A percentile compares a stretch with the other conserved stretches of the same genome.
phyloP scores from a whole-genome alignment of 2,888 invertebrate genomes.

The Stenolophus ochropezus region DNA sequence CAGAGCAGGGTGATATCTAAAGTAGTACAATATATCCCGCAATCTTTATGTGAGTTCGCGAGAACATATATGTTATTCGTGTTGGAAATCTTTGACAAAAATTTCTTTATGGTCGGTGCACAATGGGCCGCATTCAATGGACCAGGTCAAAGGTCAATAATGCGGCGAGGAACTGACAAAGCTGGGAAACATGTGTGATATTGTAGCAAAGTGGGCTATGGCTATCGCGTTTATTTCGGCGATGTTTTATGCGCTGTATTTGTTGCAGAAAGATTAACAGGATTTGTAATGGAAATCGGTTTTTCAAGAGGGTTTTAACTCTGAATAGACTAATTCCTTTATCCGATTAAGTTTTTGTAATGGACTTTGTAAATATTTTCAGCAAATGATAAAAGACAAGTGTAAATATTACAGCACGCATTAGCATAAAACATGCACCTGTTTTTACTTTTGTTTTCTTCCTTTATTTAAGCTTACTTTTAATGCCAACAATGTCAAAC shows the following conservation, averaged over 20 bases:
- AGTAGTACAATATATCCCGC: slow-evolving; percentile 13
- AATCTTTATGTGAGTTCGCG: slow-evolving; percentile 7
- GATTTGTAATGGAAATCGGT: slow-evolving; percentile 1
- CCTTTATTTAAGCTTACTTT: no score
- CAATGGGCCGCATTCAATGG: slow-evolving; percentile 23
- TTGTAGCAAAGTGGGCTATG: neutral
- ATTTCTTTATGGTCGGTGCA: slow-evolving; percentile 13
- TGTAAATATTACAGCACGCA: no score
- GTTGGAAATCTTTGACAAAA: slow-evolving; percentile 40
- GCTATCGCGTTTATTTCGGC: slow-evolving; percentile 12
- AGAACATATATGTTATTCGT: slow-evolving; percentile 30
- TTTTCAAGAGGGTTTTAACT: neutral
- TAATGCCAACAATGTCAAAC: no score
- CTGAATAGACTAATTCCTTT: neutral
- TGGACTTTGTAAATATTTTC: neutral
- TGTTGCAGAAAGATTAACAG: slow-evolving; percentile 1
- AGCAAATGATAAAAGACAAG: no score
- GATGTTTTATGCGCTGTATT: neutral
- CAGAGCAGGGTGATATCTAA: neutral
- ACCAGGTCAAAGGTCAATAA: slow-evolving; percentile 49
- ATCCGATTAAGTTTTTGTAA: neutral
- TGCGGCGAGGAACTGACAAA: slow-evolving; percentile 31
- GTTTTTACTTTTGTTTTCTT: no score
- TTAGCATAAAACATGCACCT: no score
- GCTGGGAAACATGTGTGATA: slow-evolving; percentile 28